Percentiles rank a stretch among this genome's conserved stretches.
These are phyloP conservation scores for Pentalonia nigronervosa DNA, from an alignment of 1,140 invertebrate genomes.

Conservation along the genomic window DNA sequence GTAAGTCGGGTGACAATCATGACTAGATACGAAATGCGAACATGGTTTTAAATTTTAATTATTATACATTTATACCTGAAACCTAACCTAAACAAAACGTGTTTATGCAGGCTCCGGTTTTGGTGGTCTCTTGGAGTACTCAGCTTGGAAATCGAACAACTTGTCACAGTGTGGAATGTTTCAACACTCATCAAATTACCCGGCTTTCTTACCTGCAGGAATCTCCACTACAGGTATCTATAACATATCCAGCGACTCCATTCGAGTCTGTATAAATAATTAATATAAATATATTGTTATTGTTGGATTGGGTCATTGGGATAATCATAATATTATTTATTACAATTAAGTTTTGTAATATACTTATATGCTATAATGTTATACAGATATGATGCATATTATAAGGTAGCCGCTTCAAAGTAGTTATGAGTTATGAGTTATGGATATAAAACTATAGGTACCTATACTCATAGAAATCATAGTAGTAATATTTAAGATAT, in stretches of 20 bases:
- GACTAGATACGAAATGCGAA: background rate
- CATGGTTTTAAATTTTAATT: background rate
- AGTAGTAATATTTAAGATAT: too few relatives aligned
- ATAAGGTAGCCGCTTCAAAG: too few relatives aligned
- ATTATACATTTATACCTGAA: background rate
- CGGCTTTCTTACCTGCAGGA: conserved; percentile 24
- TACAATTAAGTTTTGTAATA: too few relatives aligned
- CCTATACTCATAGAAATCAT: too few relatives aligned
- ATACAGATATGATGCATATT: too few relatives aligned
- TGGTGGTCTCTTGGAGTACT: conserved; percentile 38
- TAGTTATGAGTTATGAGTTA: too few relatives aligned
- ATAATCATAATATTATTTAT: too few relatives aligned
- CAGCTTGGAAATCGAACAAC: conserved; percentile 29
- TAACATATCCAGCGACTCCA: background rate
- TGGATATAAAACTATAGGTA: too few relatives aligned
- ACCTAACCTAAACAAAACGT: background rate
- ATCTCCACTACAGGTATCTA: conserved; percentile 7
- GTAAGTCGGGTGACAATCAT: too few relatives aligned
- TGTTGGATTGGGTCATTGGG: too few relatives aligned
- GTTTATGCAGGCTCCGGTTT: conserved; percentile 26
- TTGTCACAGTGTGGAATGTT: conserved; percentile 39
- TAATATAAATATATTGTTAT: background rate
- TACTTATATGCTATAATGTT: too few relatives aligned
- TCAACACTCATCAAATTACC: conserved; percentile 31
- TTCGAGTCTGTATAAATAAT: background rate